Evolutionary conservation across 2,888 invertebrate species (phyloP).

Genomic region (Acanthoscelides obtectus): DNA sequence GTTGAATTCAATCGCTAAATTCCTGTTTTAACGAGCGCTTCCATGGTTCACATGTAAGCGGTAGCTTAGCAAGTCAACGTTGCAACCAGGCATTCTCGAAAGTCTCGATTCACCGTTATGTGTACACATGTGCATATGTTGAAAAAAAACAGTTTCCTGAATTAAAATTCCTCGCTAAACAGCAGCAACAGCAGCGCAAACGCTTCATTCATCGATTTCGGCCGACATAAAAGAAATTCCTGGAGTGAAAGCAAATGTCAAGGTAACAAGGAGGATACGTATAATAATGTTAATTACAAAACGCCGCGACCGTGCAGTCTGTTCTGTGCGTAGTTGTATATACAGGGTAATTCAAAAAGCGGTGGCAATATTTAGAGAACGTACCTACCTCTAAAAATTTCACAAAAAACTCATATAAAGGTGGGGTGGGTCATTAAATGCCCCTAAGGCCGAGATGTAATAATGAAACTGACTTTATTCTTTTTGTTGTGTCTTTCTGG

Average conservation of each 20-base stretch:
- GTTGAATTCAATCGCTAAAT: too few relatives aligned
- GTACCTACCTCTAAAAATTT: too few relatives aligned
- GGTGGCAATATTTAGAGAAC: too few relatives aligned
- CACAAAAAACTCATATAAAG: too few relatives aligned
- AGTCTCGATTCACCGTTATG: background rate
- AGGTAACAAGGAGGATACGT: background rate
- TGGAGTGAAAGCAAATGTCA: constrained; percentile 2
- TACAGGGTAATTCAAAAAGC: too few relatives aligned
- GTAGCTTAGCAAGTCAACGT: too few relatives aligned
- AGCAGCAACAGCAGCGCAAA: background rate
- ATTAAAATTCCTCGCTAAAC: background rate
- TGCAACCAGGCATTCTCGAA: background rate
- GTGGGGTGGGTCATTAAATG: too few relatives aligned
- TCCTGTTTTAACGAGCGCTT: too few relatives aligned
- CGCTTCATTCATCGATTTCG: constrained; percentile 1
- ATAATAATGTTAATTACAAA: background rate
- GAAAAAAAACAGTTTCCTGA: background rate
- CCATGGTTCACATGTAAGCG: too few relatives aligned
- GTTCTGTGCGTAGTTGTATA: background rate
- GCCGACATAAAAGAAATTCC: background rate
- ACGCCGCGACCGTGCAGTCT: background rate
- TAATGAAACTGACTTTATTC: too few relatives aligned
- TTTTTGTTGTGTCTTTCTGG: too few relatives aligned
- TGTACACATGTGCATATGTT: background rate
- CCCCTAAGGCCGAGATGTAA: too few relatives aligned